Evolutionary conservation across 2,113 vertebrate genomes (phyloP).

Genomic region (Pandion haliaetus): DNA sequence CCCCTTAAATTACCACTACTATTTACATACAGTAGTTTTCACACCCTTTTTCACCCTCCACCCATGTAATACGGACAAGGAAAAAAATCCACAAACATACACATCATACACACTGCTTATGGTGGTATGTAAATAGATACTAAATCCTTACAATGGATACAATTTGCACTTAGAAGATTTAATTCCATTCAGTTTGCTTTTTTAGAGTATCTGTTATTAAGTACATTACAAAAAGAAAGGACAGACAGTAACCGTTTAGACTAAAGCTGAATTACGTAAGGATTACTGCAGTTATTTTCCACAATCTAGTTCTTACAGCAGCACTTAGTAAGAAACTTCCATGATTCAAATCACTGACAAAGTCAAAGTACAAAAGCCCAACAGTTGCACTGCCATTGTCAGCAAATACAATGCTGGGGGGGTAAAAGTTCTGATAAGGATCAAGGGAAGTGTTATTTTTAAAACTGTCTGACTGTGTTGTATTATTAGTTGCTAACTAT

Average conservation of each 20-base stretch:
- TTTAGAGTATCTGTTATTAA: neutral
- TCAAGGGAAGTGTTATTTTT: constrained; percentile 10
- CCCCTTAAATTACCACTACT: neutral
- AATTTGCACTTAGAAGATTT: neutral
- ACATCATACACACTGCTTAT: neutral
- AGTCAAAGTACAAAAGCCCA: neutral
- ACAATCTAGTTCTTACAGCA: constrained; percentile 1
- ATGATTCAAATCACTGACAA: neutral
- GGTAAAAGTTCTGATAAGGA: neutral
- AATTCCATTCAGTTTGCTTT: neutral
- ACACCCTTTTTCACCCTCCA: neutral
- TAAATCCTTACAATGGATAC: neutral
- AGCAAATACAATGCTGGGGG: neutral
- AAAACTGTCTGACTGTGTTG: neutral
- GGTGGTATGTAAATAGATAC: neutral
- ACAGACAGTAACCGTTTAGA: neutral
- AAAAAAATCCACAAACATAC: neutral
- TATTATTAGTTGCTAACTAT: neutral
- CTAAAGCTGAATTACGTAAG: neutral
- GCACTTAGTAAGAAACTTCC: neutral
- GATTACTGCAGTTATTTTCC: neutral
- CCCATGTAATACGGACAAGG: neutral
- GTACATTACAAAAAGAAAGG: neutral
- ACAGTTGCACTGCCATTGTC: neutral
- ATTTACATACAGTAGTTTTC: neutral